A percentile compares a stretch with the other conserved stretches of the same genome.
These are phyloP conservation scores for Phyto melanocephala DNA, from an alignment of 2,888 invertebrate genomes.

Conservation along the genomic window DNA sequence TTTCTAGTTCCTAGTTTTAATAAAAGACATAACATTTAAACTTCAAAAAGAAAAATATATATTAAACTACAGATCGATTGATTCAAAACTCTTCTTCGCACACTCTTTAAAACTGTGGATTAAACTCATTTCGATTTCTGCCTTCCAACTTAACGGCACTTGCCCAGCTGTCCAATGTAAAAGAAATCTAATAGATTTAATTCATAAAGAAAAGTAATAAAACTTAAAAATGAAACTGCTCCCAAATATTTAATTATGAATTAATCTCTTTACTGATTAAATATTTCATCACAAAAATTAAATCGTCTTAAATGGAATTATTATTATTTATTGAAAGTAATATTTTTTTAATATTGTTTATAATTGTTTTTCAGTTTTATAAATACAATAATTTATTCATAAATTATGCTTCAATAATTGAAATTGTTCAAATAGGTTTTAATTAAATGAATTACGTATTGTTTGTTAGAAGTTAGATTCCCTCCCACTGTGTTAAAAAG, in stretches of 20 bases:
- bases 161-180: neutral
- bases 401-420: neutral
- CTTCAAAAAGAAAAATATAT: too few relatives aligned
- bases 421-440: neutral
- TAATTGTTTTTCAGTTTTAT: neutral
- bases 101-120: too few relatives aligned
- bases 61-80: too few relatives aligned
- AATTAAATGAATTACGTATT: neutral
- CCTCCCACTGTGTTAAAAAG: too few relatives aligned
- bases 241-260: neutral
- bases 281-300: slow-evolving; percentile 8
- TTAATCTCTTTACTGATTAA: slow-evolving; percentile 28
- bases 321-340: slow-evolving; percentile 33
- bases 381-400: too few relatives aligned
- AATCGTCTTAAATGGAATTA: slow-evolving; percentile 21
- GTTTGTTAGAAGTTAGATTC: too few relatives aligned
- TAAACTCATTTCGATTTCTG: too few relatives aligned
- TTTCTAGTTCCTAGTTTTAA: too few relatives aligned
- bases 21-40: too few relatives aligned
- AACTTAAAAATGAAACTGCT: too few relatives aligned
- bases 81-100: too few relatives aligned
- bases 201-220: neutral
- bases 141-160: neutral
- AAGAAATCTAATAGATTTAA: neutral
- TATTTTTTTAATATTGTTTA: slow-evolving; percentile 3